phyloP scores from a whole-genome alignment of 2,797 vertebrate genomes.

The Zalophus californianus region DNA sequence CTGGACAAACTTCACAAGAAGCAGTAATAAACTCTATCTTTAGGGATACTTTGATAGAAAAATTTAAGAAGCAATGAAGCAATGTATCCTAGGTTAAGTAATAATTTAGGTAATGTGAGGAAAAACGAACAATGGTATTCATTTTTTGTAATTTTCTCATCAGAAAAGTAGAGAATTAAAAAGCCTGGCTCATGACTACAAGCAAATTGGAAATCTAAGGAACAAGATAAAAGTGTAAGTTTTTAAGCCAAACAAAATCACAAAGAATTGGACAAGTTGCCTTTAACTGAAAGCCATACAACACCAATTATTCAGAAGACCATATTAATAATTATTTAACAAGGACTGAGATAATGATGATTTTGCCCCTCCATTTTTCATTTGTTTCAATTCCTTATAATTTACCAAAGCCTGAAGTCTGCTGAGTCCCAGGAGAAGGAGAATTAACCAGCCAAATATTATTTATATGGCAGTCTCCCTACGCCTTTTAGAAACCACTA shows the following conservation, averaged over 20 bases:
- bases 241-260: slow-evolving; percentile 21
- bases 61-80: neutral
- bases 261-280: neutral
- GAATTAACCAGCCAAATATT: slow-evolving; percentile 48
- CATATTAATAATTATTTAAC: slow-evolving; percentile 26
- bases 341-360: slow-evolving; percentile 39
- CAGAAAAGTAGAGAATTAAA: neutral
- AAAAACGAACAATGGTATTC: neutral
- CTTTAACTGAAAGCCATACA: neutral
- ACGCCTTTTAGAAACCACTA: neutral
- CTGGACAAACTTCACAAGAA: neutral
- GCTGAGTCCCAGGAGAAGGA: neutral
- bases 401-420: neutral
- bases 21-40: slow-evolving; percentile 25
- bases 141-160: slow-evolving; percentile 41
- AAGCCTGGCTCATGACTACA: neutral
- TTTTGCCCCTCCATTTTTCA: neutral
- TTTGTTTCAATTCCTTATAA: neutral
- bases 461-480: slow-evolving; percentile 10
- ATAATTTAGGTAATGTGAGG: neutral
- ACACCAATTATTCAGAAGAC: slow-evolving; percentile 19
- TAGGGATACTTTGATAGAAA: slow-evolving; percentile 12
- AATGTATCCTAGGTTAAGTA: neutral
- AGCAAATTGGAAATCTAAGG: slow-evolving; percentile 7
- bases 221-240: neutral